Evolutionary conservation across 2,888 invertebrate genomes (phyloP), one percentile per base, ranked within the genome.

Genomic region (Nephrocerus scutellatus): DNA sequence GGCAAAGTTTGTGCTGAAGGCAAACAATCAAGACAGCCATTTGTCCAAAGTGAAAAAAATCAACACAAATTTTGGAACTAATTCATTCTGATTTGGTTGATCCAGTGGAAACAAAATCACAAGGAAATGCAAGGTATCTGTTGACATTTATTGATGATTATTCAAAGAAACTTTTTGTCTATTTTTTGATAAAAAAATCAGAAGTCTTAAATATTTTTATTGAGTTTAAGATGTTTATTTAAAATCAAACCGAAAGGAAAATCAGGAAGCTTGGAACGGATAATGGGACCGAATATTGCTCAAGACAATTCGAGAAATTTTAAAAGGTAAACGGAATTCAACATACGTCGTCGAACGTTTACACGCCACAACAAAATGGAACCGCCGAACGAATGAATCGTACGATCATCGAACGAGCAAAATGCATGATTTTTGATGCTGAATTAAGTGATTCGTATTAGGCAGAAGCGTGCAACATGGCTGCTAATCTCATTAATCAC

Each of bases 61-160:
- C 54, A 13, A 49, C 25, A n/a, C 31, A 43, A 23, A 30, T 44
- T 25, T 43, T 65, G 26, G 55, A 63, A 19, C 10, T 60, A 16
- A 38, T 67, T 6, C 62, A 65, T 40, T 39, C 58, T 5, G 64
- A 66, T 46, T 35, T 65, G 4, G 61, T 61, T 46, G 62, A 63
- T 15, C 60, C 60, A 12, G 61, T 63, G 59, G 55, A 61, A 40
- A 45, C 39, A 4, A 30, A 34, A 13, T 65, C 63, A 5, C 20
- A 51, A 7, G 59, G 58, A 6, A 58, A 60, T 19, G 44, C 49
- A 2, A 55, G 41, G 35, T 66, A 65, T 44, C 59, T 63, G 30
- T 29, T 60, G 15, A 56, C 55, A 3, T 57, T 66, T 30, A 51
- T 60, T 29, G 64, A 66, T 52, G 59, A 61, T 46, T 41, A 28